Percentiles rank a stretch among this genome's conserved stretches.
Conservation (phyloP, 1,140 invertebrate species). For the Atta cephalotes region DNA sequence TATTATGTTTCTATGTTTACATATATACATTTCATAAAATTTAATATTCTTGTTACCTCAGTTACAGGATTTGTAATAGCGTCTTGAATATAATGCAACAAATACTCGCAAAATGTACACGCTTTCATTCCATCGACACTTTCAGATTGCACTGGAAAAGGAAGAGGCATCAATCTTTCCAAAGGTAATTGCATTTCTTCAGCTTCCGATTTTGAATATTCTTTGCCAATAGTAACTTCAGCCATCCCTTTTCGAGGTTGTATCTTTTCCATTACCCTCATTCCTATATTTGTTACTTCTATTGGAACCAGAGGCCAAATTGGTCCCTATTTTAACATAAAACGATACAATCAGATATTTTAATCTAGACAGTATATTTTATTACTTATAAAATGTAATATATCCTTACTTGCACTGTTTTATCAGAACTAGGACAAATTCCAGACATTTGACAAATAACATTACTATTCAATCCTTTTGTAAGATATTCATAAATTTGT, state of each 20-base stretch:
- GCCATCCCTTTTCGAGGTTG: slow-evolving; percentile 64
- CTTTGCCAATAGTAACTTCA: slow-evolving; percentile 71
- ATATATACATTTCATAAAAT: slow-evolving; percentile 7
- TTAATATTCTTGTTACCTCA: slow-evolving; percentile 86
- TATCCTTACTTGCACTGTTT: slow-evolving; percentile 49
- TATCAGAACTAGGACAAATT: slow-evolving; percentile 88
- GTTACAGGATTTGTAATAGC: slow-evolving; percentile 89
- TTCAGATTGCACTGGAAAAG: slow-evolving; percentile 69
- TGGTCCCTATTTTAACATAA: slow-evolving; percentile 80
- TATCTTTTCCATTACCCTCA: slow-evolving; percentile 80
- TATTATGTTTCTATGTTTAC: neutral
- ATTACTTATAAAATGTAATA: slow-evolving; percentile 20
- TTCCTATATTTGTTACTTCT: slow-evolving; percentile 81
- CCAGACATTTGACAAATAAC: slow-evolving; percentile 90
- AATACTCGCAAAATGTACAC: slow-evolving; percentile 94
- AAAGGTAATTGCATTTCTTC: slow-evolving; percentile 88
- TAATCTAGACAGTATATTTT: neutral
- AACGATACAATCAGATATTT: neutral
- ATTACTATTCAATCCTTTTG: slow-evolving; percentile 90
- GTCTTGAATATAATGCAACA: slow-evolving; percentile 92
- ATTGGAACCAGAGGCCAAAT: slow-evolving; percentile 87
- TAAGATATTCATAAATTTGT: slow-evolving; percentile 90
- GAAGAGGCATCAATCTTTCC: slow-evolving; percentile 88
- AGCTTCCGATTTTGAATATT: slow-evolving; percentile 79
- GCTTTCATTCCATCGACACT: slow-evolving; percentile 83